Base-by-base conservation (phyloP, 2,797 vertebrate genomes). In the Lutjanus campechanus region DNA sequence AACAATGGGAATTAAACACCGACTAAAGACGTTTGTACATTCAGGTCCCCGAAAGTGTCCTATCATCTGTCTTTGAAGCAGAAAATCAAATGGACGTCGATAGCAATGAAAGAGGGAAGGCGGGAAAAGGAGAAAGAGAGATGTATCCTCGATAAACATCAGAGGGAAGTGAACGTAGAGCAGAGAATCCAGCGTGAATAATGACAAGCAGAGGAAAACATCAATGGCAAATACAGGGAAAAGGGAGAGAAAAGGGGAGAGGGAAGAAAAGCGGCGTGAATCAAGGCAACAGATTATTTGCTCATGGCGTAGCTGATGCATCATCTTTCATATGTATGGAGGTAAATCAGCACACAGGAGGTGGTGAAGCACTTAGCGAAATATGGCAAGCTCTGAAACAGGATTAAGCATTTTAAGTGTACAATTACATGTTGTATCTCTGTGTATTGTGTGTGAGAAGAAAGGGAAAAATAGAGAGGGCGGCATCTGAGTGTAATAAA, bases 331-430 rank as follows among this genome's bases (percentile, higher is more conserved):
- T 84, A 73, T 68, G 88, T 83, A 88, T 77, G 82, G 80, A 82
- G 75, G 73, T 83, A 81, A 81, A 88, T 76, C 49, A 43, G 62
- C 75, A 69, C 82, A 72, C 78, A 76, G 77, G 65, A 86, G 88
- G 79, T 63, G 82, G 77, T 79, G 82, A 22, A 69, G 85, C 83
- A 86, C 76, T 88, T 67, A 80, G 49, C 51, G 69, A 69, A 86
- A 89, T 83, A 72, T 63, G 56, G 50, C 68, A 82, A 73, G 55
- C 73, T 72, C 69, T 40, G 77, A 84, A 88, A 86, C 65, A 85
- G 83, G 85, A 89, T 89, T 79, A 87, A 73, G 76, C 77, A 51
- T 84, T 88, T 85, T 84, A 83, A 68, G 76, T 69, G 49, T 67
- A 77, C 83, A 87, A 86, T 89, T 85, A 85, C 69, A 84, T 80